Evolutionary conservation across 2,113 vertebrate genomes (phyloP).

Genomic region (Trogon melanurus): DNA sequence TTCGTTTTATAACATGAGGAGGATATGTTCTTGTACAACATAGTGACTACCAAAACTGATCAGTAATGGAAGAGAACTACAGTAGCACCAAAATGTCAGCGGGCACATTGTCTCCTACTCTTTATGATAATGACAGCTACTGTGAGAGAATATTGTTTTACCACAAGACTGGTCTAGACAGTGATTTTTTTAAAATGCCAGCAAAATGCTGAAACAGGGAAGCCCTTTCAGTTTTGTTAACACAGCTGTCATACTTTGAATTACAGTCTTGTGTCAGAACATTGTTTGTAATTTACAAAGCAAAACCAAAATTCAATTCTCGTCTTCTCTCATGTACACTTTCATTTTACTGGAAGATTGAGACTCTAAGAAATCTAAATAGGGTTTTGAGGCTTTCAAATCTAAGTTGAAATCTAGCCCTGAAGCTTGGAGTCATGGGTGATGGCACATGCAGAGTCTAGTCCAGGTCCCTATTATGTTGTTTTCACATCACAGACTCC

Average conservation of each 20-base stretch:
- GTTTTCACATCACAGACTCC: background rate
- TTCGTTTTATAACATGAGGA: background rate
- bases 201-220: slow-evolving; percentile 39
- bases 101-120: background rate
- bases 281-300: slow-evolving; percentile 48
- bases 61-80: background rate
- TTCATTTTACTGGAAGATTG: background rate
- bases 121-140: background rate
- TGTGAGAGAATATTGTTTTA: background rate
- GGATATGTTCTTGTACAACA: background rate
- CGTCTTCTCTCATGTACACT: slow-evolving; percentile 13
- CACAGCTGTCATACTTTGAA: slow-evolving; percentile 48
- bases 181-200: slow-evolving; percentile 13
- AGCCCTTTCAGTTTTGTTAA: slow-evolving; percentile 57
- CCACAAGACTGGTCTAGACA: slow-evolving; percentile 31
- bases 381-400: slow-evolving; percentile 7
- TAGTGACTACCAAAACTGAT: background rate
- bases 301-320: slow-evolving; percentile 17
- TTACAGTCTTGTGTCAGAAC: slow-evolving; percentile 11
- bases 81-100: background rate
- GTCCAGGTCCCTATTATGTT: background rate
- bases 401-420: background rate
- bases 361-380: background rate
- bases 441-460: background rate
- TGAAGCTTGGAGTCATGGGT: background rate